phyloP scores from a whole-genome alignment of 2,888 invertebrate species.

The Nasonovia ribisnigri region DNA sequence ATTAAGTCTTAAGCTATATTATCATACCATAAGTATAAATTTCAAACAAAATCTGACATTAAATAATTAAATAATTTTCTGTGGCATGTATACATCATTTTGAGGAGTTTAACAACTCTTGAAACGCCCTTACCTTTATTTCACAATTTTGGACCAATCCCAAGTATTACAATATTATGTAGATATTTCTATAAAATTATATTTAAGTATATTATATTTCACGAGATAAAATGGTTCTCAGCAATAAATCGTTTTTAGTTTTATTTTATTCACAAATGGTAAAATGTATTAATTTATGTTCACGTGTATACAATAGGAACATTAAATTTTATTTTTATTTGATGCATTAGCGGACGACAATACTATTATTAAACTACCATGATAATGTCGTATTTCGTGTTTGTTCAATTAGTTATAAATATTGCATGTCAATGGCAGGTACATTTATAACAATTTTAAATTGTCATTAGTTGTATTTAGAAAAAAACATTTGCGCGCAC shows the following conservation, averaged over 20 bases:
- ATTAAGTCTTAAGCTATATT: not conserved
- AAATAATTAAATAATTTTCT: not conserved
- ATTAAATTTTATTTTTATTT: not conserved
- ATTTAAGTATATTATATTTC: not conserved
- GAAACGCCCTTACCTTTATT: not conserved
- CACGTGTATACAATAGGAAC: not conserved
- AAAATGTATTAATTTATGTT: not conserved
- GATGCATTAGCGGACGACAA: not conserved
- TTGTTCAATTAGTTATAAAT: not conserved
- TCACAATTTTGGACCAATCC: not conserved
- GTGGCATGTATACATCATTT: not conserved
- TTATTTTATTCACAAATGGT: not conserved
- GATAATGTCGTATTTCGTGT: not conserved
- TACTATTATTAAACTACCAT: not conserved
- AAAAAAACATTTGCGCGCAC: not conserved
- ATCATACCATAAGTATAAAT: not conserved
- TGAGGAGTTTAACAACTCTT: not conserved
- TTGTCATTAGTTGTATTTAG: not conserved
- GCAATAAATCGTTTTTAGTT: not conserved
- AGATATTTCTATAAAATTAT: not conserved
- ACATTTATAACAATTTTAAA: not conserved
- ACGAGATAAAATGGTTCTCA: not conserved
- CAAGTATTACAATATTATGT: not conserved
- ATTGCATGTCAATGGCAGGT: not conserved
- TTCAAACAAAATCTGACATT: not conserved